Percentiles rank a stretch among this genome's conserved stretches.
Evolutionary conservation across 2,888 invertebrate genomes (phyloP).

Genomic region (Mythimna ferrago): DNA sequence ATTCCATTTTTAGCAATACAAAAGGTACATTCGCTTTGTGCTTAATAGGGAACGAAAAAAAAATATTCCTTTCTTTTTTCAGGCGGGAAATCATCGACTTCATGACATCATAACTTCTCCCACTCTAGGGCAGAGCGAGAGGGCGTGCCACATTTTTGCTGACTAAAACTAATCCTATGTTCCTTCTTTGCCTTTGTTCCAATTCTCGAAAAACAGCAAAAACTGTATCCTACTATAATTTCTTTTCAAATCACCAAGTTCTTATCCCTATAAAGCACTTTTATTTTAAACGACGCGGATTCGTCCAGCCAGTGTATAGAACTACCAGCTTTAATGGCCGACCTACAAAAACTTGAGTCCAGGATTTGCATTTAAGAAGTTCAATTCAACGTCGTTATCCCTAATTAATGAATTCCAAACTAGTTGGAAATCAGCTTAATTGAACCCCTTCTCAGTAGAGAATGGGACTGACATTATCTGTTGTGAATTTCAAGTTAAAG

Average conservation of each 20-base stretch:
- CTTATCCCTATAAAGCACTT: not conserved
- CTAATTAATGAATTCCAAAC: constrained; percentile 42
- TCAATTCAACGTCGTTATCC: constrained; percentile 35
- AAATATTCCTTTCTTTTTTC: too few species aligned
- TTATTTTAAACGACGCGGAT: constrained; percentile 15
- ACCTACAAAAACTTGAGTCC: constrained; percentile 31
- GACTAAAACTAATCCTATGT: too few species aligned
- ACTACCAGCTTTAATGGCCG: constrained; percentile 26
- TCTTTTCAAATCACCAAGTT: constrained; percentile 14
- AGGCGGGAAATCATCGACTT: too few species aligned
- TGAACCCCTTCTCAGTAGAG: not conserved
- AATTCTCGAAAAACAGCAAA: not conserved
- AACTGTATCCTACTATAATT: not conserved
- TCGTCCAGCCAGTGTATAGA: not conserved
- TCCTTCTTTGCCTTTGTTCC: too few species aligned
- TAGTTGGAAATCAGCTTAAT: constrained; percentile 43
- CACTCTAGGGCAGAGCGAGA: too few species aligned
- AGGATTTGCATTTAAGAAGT: constrained; percentile 51
- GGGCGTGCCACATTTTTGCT: too few species aligned
- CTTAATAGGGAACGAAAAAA: too few species aligned
- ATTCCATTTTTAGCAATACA: too few species aligned
- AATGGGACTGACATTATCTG: constrained; percentile 9
- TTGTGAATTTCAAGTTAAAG: not conserved
- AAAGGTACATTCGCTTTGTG: too few species aligned
- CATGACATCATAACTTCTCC: too few species aligned